A percentile compares a stretch with the other conserved stretches of the same genome.
These are phyloP conservation scores for Lasioglossum albipes DNA, from an alignment of 1,140 invertebrate species.

Conservation along the genomic window DNA sequence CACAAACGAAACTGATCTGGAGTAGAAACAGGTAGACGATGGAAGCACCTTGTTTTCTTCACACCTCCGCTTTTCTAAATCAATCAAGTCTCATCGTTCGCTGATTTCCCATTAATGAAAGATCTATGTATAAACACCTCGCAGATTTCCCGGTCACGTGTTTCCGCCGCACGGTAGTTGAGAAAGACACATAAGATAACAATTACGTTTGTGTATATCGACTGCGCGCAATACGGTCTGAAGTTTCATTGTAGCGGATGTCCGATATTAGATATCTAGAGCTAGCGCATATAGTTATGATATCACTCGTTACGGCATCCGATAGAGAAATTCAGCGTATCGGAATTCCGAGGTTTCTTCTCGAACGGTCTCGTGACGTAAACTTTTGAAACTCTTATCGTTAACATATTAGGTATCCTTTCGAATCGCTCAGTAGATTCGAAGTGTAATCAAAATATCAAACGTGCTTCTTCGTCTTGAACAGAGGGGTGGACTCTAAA, in stretches of 20 bases:
- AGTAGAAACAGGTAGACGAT: background rate
- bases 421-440: too few relatives aligned
- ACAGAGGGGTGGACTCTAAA: too few relatives aligned
- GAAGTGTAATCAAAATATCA: too few relatives aligned
- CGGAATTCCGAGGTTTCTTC: background rate
- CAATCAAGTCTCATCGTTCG: background rate
- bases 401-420: too few relatives aligned
- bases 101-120: too few relatives aligned
- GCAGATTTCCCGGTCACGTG: background rate
- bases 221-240: constrained; percentile 25
- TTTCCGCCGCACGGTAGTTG: constrained; percentile 15
- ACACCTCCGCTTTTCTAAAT: background rate
- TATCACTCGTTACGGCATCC: background rate
- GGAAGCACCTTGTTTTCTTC: background rate
- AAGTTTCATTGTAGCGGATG: constrained; percentile 50
- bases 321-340: background rate
- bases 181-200: constrained; percentile 53
- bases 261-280: constrained; percentile 56
- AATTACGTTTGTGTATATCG: constrained; percentile 53
- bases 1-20: background rate
- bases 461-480: too few relatives aligned
- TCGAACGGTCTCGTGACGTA: background rate
- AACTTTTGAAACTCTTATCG: too few relatives aligned
- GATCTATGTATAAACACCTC: background rate
- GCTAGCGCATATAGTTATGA: constrained; percentile 35